These are phyloP conservation scores for Drosophila takahashii DNA, from an alignment of 1,140 invertebrate species.

Conservation along the genomic window DNA sequence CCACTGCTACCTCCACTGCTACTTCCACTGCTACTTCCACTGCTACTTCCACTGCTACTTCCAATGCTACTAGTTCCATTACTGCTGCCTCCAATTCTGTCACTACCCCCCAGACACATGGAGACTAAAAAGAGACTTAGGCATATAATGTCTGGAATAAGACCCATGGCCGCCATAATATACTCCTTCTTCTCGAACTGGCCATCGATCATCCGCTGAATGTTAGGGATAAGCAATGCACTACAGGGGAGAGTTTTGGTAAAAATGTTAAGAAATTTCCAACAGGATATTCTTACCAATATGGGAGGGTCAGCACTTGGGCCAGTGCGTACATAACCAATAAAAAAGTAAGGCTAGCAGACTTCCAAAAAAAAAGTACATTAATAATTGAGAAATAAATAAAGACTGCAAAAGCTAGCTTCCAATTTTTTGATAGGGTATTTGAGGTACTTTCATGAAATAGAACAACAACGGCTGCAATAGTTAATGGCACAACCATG, in stretches of 20 bases:
- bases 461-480: not conserved
- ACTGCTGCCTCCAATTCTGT: not conserved
- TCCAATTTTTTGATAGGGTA: not conserved
- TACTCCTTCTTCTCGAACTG: not conserved
- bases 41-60: too few species aligned
- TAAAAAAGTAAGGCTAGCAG: not conserved
- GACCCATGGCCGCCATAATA: not conserved
- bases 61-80: too few species aligned
- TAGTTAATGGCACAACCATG: not conserved
- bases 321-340: not conserved
- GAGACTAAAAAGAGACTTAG: not conserved
- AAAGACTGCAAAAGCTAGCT: not conserved
- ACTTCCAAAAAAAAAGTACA: not conserved
- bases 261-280: not conserved
- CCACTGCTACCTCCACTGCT: not conserved
- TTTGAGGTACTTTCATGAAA: not conserved
- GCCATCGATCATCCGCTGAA: not conserved
- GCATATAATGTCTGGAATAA: not conserved
- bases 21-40: not conserved
- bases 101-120: not conserved
- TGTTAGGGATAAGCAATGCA: not conserved
- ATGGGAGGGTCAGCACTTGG: not conserved
- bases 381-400: not conserved
- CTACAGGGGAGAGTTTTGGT: not conserved
- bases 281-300: not conserved